Conservation (phyloP, 2,888 invertebrate genomes). For the Ennomos quercinarius region DNA sequence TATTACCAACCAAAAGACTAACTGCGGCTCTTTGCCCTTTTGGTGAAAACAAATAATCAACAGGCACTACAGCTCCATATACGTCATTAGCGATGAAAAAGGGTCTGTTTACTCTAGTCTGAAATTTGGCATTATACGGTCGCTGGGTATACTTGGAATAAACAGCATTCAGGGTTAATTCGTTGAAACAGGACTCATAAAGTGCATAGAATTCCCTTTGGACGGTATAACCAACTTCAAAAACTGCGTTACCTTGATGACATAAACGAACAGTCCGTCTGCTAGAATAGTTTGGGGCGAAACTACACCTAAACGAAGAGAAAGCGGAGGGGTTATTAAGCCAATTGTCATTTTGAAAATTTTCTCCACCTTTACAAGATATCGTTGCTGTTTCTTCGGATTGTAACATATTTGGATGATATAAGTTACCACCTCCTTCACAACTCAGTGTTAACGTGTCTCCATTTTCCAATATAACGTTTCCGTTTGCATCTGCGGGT, state of each 20-base stretch:
- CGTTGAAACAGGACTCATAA: slow-evolving; percentile 75
- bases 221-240: slow-evolving; percentile 73
- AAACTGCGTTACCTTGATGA: slow-evolving; percentile 57
- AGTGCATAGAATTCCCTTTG: slow-evolving; percentile 61
- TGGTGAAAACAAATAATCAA: slow-evolving; percentile 66
- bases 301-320: slow-evolving; percentile 56
- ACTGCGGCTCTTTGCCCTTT: slow-evolving; percentile 62
- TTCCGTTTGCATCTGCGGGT: slow-evolving; percentile 64
- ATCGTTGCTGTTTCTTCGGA: slow-evolving; percentile 55
- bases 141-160: slow-evolving; percentile 76
- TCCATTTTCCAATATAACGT: slow-evolving; percentile 61
- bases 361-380: slow-evolving; percentile 61
- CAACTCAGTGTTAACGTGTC: slow-evolving; percentile 69
- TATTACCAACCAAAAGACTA: slow-evolving; percentile 56
- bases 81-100: slow-evolving; percentile 64
- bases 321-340: slow-evolving; percentile 59
- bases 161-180: slow-evolving; percentile 52
- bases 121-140: slow-evolving; percentile 71
- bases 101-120: slow-evolving; percentile 68
- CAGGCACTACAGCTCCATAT: slow-evolving; percentile 55
- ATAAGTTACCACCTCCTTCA: slow-evolving; percentile 54
- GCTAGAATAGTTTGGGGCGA: slow-evolving; percentile 60
- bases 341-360: slow-evolving; percentile 68
- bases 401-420: slow-evolving; percentile 56
- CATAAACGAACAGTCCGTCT: slow-evolving; percentile 63